phyloP scores from a whole-genome alignment of 2,888 invertebrate genomes.

The Dasysyrphus albostriatus region DNA sequence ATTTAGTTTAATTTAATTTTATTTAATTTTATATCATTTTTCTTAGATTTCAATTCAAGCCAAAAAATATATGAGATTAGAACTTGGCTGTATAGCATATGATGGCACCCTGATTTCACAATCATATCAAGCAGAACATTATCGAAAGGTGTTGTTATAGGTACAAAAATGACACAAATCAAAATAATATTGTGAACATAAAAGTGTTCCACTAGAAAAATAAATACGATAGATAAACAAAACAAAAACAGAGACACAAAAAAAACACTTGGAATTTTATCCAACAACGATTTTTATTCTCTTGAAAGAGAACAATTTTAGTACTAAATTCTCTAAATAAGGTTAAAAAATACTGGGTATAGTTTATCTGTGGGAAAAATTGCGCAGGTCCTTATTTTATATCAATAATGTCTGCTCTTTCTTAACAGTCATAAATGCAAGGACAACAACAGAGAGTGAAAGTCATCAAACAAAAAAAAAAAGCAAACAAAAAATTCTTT shows the following conservation, averaged over 20 bases:
- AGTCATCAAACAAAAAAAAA: constrained; percentile 43
- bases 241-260: constrained; percentile 46
- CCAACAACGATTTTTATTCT: background rate
- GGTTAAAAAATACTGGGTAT: constrained; percentile 35
- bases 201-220: background rate
- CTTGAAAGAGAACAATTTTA: constrained; percentile 15
- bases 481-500: constrained; percentile 2
- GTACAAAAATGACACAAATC: background rate
- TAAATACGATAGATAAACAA: constrained; percentile 9
- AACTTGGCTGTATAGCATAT: too few relatives aligned
- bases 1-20: too few relatives aligned
- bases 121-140: too few relatives aligned
- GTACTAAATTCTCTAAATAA: constrained; percentile 19
- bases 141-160: background rate
- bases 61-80: too few relatives aligned
- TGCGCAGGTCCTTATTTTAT: constrained; percentile 26
- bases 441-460: constrained; percentile 58
- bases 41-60: too few relatives aligned
- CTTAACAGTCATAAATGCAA: constrained; percentile 8
- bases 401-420: constrained; percentile 20
- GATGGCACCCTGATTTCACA: too few relatives aligned
- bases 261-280: background rate
- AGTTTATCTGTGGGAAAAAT: background rate
- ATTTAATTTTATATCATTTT: too few relatives aligned
- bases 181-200: background rate